Evolutionary conservation across 2,888 invertebrate genomes (phyloP), one percentile per base, ranked within the genome.

Genomic region (Cryptocephalus moraei): DNA sequence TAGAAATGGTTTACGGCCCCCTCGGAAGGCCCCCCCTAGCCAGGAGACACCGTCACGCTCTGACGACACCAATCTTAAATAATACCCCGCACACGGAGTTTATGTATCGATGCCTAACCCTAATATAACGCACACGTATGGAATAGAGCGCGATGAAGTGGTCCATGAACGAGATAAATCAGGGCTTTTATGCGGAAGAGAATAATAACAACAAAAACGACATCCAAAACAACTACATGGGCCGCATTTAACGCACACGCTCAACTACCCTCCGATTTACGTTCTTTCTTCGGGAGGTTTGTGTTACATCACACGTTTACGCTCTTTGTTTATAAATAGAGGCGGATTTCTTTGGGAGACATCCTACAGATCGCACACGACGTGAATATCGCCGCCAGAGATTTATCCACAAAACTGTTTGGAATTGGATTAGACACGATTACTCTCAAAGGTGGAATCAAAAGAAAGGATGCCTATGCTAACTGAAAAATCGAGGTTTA

Each of bases 221-320:
- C 22, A 6, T 22, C 22, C 22, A 22, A 22, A 22, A 22, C 22
- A 22, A 22, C 22, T 4, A 22, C 22, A 4, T 22, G 6, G 6
- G 22, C 22, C 22, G 22, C 22, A 22, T 22, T 22, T 22, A 22
- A 22, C 22, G 6, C 22, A 22, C 22, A 22, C 22, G 22, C 22
- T 59, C 62, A 62, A 62, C 61, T 57, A 62, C 62, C 62, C 61
- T 57, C 53, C 49, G 45, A 51, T 55, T 51, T 47, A 49, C 49
- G 49, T 54, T 58, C 54, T 53, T 54, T 49, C 44, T 43, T 49
- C 40, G 41, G 41, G 38, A 46, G 44, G 42, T 48, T 50, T 47
- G 36, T 49, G 48, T 53, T 51, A 49, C 53, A 50, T 49, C 46
- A 50, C 44, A 32, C 46, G 48, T 49, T 43, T 44, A 32, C 33